These are phyloP conservation scores for Megaptera novaeangliae DNA, from an alignment of 2,113 vertebrate genomes.

Conservation along the genomic window DNA sequence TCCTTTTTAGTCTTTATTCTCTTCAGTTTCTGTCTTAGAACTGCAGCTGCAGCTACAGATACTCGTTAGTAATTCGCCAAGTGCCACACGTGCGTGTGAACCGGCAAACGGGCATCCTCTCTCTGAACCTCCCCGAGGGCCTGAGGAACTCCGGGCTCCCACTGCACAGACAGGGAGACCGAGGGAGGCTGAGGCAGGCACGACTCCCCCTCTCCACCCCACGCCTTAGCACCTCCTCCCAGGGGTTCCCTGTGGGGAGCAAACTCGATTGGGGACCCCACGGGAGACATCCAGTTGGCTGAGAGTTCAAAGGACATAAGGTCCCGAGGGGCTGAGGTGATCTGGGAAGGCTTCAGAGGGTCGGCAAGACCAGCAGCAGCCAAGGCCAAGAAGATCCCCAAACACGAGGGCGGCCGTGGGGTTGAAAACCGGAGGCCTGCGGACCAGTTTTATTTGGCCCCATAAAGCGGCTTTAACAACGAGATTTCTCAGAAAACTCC, in stretches of 20 bases:
- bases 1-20: background rate
- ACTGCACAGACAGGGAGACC: accelerated
- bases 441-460: background rate
- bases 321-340: background rate
- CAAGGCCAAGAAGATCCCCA: background rate
- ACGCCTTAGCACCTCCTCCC: background rate
- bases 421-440: background rate
- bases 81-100: accelerated
- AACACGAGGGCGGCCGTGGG: background rate
- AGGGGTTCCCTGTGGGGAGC: background rate
- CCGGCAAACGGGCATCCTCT: accelerated
- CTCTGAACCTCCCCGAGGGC: background rate
- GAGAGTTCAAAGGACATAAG: background rate
- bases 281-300: background rate
- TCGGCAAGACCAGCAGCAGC: background rate
- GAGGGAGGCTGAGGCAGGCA: background rate
- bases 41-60: too few species aligned
- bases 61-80: accelerated
- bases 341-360: background rate
- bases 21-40: background rate
- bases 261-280: background rate
- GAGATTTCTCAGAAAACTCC: background rate
- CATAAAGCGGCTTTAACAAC: background rate
- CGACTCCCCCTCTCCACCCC: accelerated
- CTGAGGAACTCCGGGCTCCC: background rate